Percentiles rank a stretch among this genome's conserved stretches.
phyloP scores from a whole-genome alignment of 2,113 vertebrate species.

The Pterophyllum scalare region DNA sequence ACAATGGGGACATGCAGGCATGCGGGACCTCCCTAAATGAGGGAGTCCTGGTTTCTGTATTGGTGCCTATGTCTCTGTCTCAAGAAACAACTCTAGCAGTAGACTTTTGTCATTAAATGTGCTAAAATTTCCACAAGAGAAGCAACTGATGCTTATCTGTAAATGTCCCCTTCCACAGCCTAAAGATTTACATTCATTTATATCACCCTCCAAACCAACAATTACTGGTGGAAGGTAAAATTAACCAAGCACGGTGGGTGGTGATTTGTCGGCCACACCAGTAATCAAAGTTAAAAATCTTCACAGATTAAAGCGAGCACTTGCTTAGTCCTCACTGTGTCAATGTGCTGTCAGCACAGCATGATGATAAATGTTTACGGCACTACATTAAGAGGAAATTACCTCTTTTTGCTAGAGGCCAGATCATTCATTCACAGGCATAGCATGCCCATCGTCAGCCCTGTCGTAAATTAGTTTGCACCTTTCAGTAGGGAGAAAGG shows the following conservation, averaged over 20 bases:
- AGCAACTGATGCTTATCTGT: slow-evolving; percentile 13
- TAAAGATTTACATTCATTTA: slow-evolving; percentile 34
- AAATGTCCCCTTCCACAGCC: background rate
- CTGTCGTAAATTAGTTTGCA: slow-evolving; percentile 72
- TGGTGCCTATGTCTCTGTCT: too few species aligned
- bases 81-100: too few species aligned
- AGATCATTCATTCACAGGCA: slow-evolving; percentile 67
- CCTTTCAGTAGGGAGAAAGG: slow-evolving; percentile 61
- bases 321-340: slow-evolving; percentile 28
- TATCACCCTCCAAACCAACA: slow-evolving; percentile 21
- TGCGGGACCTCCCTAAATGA: too few species aligned
- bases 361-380: slow-evolving; percentile 75
- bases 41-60: too few species aligned
- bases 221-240: slow-evolving; percentile 33
- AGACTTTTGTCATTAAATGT: too few species aligned
- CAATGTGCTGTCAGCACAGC: slow-evolving; percentile 45
- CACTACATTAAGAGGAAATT: slow-evolving; percentile 77
- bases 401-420: slow-evolving; percentile 71
- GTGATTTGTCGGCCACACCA: slow-evolving; percentile 19
- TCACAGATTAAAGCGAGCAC: slow-evolving; percentile 44
- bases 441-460: slow-evolving; percentile 46
- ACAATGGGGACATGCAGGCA: too few species aligned
- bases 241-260: slow-evolving; percentile 38
- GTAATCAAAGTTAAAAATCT: slow-evolving; percentile 59
- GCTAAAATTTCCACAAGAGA: too few species aligned